These are phyloP conservation scores for Penaeus vannamei DNA, from an alignment of 1,140 invertebrate species.

Conservation along the genomic window DNA sequence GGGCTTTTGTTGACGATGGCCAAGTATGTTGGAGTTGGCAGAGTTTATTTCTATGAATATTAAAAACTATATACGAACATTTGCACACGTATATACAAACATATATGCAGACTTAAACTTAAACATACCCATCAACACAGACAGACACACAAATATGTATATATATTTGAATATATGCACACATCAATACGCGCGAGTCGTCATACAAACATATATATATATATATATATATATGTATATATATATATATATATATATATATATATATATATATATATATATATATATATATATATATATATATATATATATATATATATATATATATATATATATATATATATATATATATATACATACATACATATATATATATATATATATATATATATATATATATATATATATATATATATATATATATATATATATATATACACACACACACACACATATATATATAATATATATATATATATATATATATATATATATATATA, in stretches of 20 bases:
- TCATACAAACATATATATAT: not conserved
- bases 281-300: not conserved
- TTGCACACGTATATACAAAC: too few relatives aligned
- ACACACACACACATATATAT: not conserved
- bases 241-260: not conserved
- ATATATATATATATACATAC: slow-evolving; percentile 14
- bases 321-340: slow-evolving; percentile 21
- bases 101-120: too few relatives aligned
- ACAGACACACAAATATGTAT: not conserved
- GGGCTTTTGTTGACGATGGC: too few relatives aligned
- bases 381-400: slow-evolving; percentile 25
- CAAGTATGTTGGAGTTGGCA: too few relatives aligned
- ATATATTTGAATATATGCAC: not conserved
- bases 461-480: slow-evolving; percentile 23
- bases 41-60: too few relatives aligned
- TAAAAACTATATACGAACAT: too few relatives aligned
- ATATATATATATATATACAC: slow-evolving; percentile 15
- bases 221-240: slow-evolving; percentile 24
- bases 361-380: slow-evolving; percentile 17
- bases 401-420: slow-evolving; percentile 4
- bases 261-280: not conserved
- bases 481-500: slow-evolving; percentile 25
- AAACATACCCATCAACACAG: not conserved
- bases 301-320: not conserved
- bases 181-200: not conserved